Conservation (phyloP, 2,888 invertebrate genomes). For the Oxyteleia sp. region DNA sequence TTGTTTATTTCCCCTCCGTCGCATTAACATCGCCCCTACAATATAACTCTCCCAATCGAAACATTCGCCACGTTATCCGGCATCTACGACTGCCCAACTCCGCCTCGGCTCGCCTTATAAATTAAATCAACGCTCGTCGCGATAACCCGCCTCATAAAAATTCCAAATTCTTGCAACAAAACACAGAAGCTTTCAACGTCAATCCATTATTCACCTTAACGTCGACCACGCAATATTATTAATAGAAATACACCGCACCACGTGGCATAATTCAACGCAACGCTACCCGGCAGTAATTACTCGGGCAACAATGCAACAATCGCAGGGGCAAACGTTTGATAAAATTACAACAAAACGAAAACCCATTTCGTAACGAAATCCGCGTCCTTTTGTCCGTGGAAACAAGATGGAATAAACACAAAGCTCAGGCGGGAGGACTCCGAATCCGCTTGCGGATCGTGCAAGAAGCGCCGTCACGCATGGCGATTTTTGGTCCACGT, state of each 20-base stretch:
- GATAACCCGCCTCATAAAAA: not conserved
- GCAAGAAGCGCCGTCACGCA: conserved; percentile 64
- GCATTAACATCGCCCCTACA: too few species aligned
- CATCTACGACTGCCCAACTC: too few species aligned
- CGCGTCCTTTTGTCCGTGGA: conserved; percentile 19
- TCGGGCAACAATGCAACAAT: not conserved
- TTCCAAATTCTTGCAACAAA: not conserved
- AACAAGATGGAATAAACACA: conserved; percentile 31
- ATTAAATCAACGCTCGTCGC: not conserved
- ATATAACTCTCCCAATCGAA: too few species aligned
- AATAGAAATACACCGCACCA: not conserved
- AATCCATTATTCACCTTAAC: not conserved
- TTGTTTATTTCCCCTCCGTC: too few species aligned
- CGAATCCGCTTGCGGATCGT: conserved; percentile 63
- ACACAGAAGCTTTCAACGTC: not conserved
- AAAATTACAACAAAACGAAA: conserved; percentile 28
- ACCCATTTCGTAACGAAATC: conserved; percentile 27
- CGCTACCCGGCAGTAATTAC: conserved; percentile 13
- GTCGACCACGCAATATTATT: not conserved
- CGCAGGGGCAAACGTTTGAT: conserved; percentile 21
- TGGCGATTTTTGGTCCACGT: conserved; percentile 68
- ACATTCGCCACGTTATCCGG: too few species aligned
- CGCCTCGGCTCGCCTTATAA: not conserved
- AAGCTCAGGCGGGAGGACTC: conserved; percentile 43
- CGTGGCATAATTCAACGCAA: not conserved